Base-by-base conservation (phyloP, 2,113 vertebrate genomes). In the Phrynosoma blainvillii region DNA sequence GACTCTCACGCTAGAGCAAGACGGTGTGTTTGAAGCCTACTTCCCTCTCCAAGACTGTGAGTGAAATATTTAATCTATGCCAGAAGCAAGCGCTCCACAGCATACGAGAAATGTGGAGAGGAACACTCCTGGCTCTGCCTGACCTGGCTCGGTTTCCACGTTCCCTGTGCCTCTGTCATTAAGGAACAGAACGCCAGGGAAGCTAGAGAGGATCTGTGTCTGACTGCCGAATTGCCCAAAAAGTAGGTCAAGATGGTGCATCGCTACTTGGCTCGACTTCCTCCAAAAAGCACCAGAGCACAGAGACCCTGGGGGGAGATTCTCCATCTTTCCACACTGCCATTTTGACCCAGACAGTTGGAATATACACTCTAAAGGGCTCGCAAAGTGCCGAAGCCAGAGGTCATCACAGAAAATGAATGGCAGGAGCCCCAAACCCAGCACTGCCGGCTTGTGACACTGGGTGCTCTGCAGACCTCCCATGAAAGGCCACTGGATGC, bases 231-330 rank as follows among this genome's bases (percentile, higher is more conserved):
- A 20, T 70, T 91, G 78, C 74, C 90, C 89, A 84, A 94, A 62
- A 62, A 94, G 90, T 92, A 92, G 88, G 91, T 92, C 89, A 91
- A 66, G 70, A 84, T 80, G 92, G 73, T 89, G 84, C 62, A 10
- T 84, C 84, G 89, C 91, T 87, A 65, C 0, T 90, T 87, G 86
- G 83, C 91, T 88, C 91, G 74, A 76, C 25, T 70, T 89, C 89
- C 36, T 82, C 68, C 65, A 27, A 18, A 70, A n/a, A 68, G 40
- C 65, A 47, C 36, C 66, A 68, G 23, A 68, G 36, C 27, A 30
- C 36, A 82, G 10, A 66, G 32, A 82, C 62, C 56, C 87, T 89
- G 25, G 47, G 71, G 66, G n/a, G 8, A 40, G 30, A 47, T 1
- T 5, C 78, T 59, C 5, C 54, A 36, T 12, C 54, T 21, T 32